phyloP scores from a whole-genome alignment of 2,113 vertebrate species.

The Oceanodroma tethys region DNA sequence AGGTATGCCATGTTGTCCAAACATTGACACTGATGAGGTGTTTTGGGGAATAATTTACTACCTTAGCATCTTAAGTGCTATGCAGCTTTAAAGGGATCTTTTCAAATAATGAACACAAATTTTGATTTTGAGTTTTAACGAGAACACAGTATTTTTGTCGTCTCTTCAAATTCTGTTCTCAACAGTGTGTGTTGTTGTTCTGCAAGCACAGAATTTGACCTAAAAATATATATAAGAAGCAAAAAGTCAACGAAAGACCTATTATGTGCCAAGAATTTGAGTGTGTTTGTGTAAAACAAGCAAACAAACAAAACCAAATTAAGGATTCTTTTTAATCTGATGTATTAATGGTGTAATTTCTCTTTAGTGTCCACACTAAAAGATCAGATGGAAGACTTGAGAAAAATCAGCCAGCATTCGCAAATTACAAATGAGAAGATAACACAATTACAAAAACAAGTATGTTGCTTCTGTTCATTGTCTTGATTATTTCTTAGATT shows the following conservation, averaged over 20 bases:
- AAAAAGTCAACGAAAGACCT: background rate
- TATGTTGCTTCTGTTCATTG: slow-evolving; percentile 66
- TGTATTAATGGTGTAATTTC: slow-evolving; percentile 4
- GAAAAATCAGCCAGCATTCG: slow-evolving; percentile 91
- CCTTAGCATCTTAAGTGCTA: background rate
- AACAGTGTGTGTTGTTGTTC: background rate
- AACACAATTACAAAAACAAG: slow-evolving; percentile 92
- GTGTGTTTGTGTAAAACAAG: background rate
- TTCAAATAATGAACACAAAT: background rate
- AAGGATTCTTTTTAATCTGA: background rate
- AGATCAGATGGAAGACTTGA: slow-evolving; percentile 95
- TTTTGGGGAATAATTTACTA: background rate
- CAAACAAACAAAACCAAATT: background rate
- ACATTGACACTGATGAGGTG: background rate
- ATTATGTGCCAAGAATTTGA: background rate
- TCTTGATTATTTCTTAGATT: background rate
- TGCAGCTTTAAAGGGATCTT: background rate
- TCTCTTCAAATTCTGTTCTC: background rate
- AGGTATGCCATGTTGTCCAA: slow-evolving; percentile 72
- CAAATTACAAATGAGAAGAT: slow-evolving; percentile 94
- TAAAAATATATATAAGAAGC: background rate
- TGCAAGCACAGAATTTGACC: background rate
- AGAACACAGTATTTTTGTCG: background rate
- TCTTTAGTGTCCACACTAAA: slow-evolving; percentile 90
- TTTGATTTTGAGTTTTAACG: background rate